Evolutionary conservation across 2,888 invertebrate species (phyloP).

Genomic region (Cylloceria caligata): DNA sequence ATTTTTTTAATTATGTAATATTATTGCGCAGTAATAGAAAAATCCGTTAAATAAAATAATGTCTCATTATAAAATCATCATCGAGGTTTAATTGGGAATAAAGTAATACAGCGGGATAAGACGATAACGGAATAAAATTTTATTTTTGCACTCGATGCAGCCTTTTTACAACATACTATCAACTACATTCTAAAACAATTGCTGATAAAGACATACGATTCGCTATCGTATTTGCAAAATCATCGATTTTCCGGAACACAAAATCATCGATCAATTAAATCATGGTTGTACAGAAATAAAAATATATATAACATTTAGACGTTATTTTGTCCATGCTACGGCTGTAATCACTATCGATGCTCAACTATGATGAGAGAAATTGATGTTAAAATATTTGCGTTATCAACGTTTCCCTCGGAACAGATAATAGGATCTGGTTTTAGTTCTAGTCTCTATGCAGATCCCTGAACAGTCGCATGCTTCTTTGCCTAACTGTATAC

Average conservation of each 20-base stretch:
- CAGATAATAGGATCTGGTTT: constrained; percentile 29
- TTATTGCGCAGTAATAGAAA: not conserved
- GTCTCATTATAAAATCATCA: too few species aligned
- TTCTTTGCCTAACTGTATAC: constrained; percentile 22
- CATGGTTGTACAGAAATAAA: constrained; percentile 21
- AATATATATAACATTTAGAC: constrained; percentile 41
- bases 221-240: constrained; percentile 36
- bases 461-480: constrained; percentile 32
- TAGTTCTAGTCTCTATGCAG: constrained; percentile 37
- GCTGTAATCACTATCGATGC: constrained; percentile 46
- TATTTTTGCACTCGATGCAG: constrained; percentile 65
- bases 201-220: constrained; percentile 38
- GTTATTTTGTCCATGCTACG: constrained; percentile 41
- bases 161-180: constrained; percentile 56
- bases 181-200: constrained; percentile 58
- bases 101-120: constrained; percentile 10
- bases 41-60: constrained; percentile 22
- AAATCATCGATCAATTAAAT: constrained; percentile 24
- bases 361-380: constrained; percentile 44
- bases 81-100: not conserved
- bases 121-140: constrained; percentile 65
- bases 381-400: constrained; percentile 39
- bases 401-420: constrained; percentile 38
- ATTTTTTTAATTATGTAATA: constrained; percentile 36
- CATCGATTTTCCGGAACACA: constrained; percentile 17